A percentile compares a stretch with the other conserved stretches of the same genome.
Conservation (phyloP, 2,888 invertebrate species). For the Sussaba pulchella region DNA sequence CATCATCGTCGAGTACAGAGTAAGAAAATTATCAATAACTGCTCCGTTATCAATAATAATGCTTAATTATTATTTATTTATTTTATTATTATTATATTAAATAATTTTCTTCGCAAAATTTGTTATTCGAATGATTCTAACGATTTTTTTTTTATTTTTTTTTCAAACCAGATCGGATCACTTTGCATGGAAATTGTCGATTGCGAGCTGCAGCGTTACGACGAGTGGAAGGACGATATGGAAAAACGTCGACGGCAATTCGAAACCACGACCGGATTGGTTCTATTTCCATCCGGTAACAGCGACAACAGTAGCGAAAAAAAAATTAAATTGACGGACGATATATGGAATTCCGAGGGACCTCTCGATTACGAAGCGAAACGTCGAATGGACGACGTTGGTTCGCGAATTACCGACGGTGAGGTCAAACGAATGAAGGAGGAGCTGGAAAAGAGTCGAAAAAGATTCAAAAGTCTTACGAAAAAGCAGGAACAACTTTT, state of each 20-base stretch:
- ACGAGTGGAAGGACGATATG: slow-evolving; percentile 94
- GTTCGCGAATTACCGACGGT: slow-evolving; percentile 73
- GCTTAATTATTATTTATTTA: neutral
- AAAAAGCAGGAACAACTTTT: slow-evolving; percentile 97
- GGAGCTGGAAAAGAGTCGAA: slow-evolving; percentile 92
- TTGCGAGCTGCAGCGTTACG: slow-evolving; percentile 96
- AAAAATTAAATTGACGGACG: slow-evolving; percentile 79
- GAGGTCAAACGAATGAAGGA: slow-evolving; percentile 85
- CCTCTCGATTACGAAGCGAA: slow-evolving; percentile 81
- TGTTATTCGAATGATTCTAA: neutral
- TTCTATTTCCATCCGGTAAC: slow-evolving; percentile 76
- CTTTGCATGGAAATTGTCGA: slow-evolving; percentile 98
- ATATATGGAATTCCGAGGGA: slow-evolving; percentile 81
- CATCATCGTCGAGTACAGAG: slow-evolving; percentile 97
- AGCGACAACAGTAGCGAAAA: slow-evolving; percentile 77
- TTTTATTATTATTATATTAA: too few species aligned
- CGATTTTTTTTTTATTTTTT: slow-evolving; percentile 3
- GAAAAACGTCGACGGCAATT: slow-evolving; percentile 86
- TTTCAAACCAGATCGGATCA: slow-evolving; percentile 94
- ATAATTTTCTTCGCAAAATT: neutral
- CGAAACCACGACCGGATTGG: slow-evolving; percentile 83
- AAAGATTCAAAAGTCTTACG: slow-evolving; percentile 92
- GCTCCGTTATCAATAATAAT: neutral
- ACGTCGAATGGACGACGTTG: slow-evolving; percentile 75
- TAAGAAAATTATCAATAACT: slow-evolving; percentile 79